Evolutionary conservation across 2,113 vertebrate genomes (phyloP).

Genomic region (Astur gentilis): DNA sequence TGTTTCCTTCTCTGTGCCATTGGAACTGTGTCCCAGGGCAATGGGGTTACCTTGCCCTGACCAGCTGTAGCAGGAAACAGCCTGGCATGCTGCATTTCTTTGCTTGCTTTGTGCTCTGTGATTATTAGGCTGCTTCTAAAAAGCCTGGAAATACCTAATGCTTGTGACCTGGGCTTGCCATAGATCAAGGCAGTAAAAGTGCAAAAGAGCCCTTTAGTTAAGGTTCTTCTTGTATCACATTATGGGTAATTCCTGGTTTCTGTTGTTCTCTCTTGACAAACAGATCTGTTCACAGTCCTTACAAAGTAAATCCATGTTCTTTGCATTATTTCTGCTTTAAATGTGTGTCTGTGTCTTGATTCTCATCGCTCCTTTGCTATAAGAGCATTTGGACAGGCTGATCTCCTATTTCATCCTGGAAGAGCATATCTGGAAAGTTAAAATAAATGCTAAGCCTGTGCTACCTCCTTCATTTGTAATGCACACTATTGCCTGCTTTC

Average conservation of each 20-base stretch:
- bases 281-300: not conserved
- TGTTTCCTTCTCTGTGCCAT: not conserved
- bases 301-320: not conserved
- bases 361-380: not conserved
- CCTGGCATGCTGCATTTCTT: not conserved
- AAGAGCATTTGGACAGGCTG: not conserved
- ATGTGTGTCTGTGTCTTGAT: not conserved
- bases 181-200: not conserved
- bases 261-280: not conserved
- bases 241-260: not conserved
- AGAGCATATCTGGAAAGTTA: not conserved
- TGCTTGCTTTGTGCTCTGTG: not conserved
- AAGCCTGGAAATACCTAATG: not conserved
- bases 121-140: not conserved
- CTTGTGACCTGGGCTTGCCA: not conserved
- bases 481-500: not conserved
- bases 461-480: not conserved
- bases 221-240: not conserved
- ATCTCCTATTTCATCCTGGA: not conserved
- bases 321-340: not conserved
- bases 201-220: not conserved
- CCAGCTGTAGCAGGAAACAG: not conserved
- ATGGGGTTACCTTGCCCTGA: not conserved
- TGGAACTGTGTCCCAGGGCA: not conserved
- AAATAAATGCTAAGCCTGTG: not conserved